Evolutionary conservation across 2,113 vertebrate species (phyloP), one percentile per base, ranked within the genome.

Genomic region (Pseudopipra pipra): DNA sequence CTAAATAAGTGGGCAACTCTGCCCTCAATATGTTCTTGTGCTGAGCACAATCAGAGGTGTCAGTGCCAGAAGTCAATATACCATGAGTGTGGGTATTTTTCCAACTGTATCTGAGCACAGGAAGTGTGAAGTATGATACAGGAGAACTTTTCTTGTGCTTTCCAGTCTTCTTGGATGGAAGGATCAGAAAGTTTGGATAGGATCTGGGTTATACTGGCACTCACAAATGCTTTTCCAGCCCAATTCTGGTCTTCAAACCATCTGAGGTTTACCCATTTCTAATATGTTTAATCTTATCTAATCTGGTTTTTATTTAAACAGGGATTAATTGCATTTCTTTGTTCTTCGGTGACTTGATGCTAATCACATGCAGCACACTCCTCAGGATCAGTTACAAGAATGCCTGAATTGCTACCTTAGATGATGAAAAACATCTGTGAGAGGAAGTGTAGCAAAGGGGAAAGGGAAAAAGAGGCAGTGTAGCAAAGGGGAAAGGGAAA

Each of bases 281-380:
- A 73, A 68, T 95, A 85, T 44, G 28, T 80, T 95, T 90, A 96
- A 94, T 97, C 75, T 83, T 78, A 94, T 92, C 85, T 93, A 95
- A 90, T 92, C 75, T 90, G 65, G 9, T 94, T 93, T 92, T 94
- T 94, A 92, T 96, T 97, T 96, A 83, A 97, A 88, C 55, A 84
- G 61, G 52, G 82, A 91, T 95, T 96, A 96, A 96, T 96, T 93
- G 76, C 33, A 49, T 90, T 96, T 96, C 96, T 97, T 95, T 97
- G 95, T 95, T 94, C 93, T 92, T 94, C 86, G 68, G 87, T 94
- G 88, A 90, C 75, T 96, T 95, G 95, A 96, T 93, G 90, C 79
- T 97, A 94, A 97, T 97, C 95, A 95, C 75, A 90, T 92, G 90
- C 87, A 92, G 88, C 88, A 88, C 24, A 47, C 65, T 94, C 82